Base-by-base conservation (phyloP, 2,113 vertebrate species). In the Polypterus senegalus region DNA sequence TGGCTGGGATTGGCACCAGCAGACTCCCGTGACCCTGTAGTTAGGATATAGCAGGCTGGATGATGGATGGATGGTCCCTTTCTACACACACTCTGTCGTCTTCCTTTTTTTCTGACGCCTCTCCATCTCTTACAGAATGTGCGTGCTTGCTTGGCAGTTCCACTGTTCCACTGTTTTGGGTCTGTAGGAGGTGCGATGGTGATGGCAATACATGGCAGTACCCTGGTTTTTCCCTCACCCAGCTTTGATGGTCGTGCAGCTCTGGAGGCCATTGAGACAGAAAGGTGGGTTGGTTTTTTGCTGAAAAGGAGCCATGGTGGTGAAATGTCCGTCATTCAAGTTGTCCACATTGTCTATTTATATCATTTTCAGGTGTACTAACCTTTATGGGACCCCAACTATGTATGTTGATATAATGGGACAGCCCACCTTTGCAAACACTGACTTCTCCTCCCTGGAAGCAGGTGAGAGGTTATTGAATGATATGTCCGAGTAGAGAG, bases 101-200 rank as follows among this genome's bases (percentile, higher is more conserved):
- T 45, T 11, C 11, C 46, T n/a, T 57, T 9, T 67, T 48, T 46
- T 45, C 64, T 93, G 88, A 72, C 77, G 1, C 78, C 45, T 11
- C 11, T 49, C 27, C 54, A 9, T 67, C 70, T 6, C 6, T 48
- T 46, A 43, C 64, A 93, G 88, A 72, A 77, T 2, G 1, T 54
- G 0, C 82, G 89, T 0, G 0, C 82, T 3, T 79, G 79, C 6
- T 1, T 94, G 5, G 91, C 93, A 0, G 72, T 83, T 0, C 95
- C 96, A 3, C 49, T 99, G 61, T 97, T 92, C 71, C 96, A 99
- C 68, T 95, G 92, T 80, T 83, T 97, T 66, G 89, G 88, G 0
- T 95, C 89, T 0, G 93, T 98, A 46, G 87, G 79, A 0, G 94
- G 81, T 8, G 84, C 81, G 3, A 67, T 97, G 58, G 65, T 82